Evolutionary conservation across 1,140 invertebrate genomes (phyloP).

Genomic region (Leptoteleia sp.): DNA sequence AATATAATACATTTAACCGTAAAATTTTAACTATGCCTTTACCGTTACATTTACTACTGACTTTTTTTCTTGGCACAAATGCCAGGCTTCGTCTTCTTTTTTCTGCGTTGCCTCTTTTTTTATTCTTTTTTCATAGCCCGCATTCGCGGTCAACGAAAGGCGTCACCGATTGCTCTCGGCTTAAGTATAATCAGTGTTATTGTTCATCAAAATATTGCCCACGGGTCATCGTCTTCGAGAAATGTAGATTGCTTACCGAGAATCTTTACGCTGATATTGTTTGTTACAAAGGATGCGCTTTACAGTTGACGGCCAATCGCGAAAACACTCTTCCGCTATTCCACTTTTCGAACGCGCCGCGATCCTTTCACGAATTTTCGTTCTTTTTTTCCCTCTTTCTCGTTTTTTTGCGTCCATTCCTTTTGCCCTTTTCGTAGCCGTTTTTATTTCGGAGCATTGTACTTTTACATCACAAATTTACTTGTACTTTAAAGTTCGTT

Average conservation of each 20-base stretch:
- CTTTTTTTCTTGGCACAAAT: conserved; percentile 49
- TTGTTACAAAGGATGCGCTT: conserved; percentile 55
- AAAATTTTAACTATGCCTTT: conserved; percentile 63
- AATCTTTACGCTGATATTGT: conserved; percentile 46
- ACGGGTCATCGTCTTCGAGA: conserved; percentile 56
- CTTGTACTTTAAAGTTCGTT: too few relatives aligned
- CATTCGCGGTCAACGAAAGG: conserved; percentile 61
- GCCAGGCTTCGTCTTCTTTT: conserved; percentile 34
- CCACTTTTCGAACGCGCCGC: conserved; percentile 29
- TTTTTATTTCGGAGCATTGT: too few relatives aligned
- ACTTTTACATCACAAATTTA: too few relatives aligned
- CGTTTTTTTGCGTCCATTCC: too few relatives aligned
- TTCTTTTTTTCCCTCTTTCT: too few relatives aligned
- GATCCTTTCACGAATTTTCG: conserved; percentile 18
- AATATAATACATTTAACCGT: conserved; percentile 65
- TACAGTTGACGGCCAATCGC: conserved; percentile 18
- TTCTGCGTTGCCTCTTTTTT: conserved; percentile 24
- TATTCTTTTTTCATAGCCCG: conserved; percentile 46
- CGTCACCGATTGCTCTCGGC: conserved; percentile 50
- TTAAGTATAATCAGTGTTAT: conserved; percentile 64
- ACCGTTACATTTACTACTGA: conserved; percentile 66
- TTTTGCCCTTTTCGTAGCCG: too few relatives aligned
- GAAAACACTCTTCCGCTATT: conserved; percentile 34
- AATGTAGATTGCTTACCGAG: conserved; percentile 64
- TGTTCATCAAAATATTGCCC: conserved; percentile 61